Evolutionary conservation across 2,888 invertebrate genomes (phyloP).

Genomic region (Anarsia innoxiella): DNA sequence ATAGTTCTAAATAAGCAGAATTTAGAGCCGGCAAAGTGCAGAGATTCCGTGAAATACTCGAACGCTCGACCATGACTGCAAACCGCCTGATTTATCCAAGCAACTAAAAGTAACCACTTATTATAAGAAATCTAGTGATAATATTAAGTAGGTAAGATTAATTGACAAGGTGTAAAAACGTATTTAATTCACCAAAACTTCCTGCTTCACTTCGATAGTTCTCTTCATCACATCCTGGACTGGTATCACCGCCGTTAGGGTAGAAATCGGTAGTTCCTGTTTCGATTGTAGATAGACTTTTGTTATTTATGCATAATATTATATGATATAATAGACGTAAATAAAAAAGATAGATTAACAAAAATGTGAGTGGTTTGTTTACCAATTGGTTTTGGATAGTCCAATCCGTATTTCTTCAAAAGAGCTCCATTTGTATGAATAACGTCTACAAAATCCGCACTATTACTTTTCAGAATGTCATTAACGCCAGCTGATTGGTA

Average conservation of each 20-base stretch:
- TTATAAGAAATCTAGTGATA: too few species aligned
- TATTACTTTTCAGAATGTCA: constrained; percentile 69
- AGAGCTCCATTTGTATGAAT: constrained; percentile 78
- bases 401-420: constrained; percentile 71
- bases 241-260: constrained; percentile 83
- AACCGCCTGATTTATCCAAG: constrained; percentile 69
- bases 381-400: constrained; percentile 75
- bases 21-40: constrained; percentile 52
- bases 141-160: constrained; percentile 48
- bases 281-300: too few species aligned
- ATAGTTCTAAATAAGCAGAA: constrained; percentile 74
- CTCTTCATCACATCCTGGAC: too few species aligned
- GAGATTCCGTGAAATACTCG: constrained; percentile 74
- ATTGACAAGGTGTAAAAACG: constrained; percentile 42
- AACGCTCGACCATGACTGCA: constrained; percentile 79
- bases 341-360: neutral
- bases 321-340: too few species aligned
- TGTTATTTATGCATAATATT: neutral
- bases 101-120: too few species aligned
- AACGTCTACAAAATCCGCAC: constrained; percentile 77
- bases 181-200: constrained; percentile 53
- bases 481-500: constrained; percentile 58
- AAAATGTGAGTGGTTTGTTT: constrained; percentile 7
- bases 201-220: constrained; percentile 77
- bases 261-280: constrained; percentile 79